Conservation (phyloP, 2,113 vertebrate species). For the Sceloporus tristichus region DNA sequence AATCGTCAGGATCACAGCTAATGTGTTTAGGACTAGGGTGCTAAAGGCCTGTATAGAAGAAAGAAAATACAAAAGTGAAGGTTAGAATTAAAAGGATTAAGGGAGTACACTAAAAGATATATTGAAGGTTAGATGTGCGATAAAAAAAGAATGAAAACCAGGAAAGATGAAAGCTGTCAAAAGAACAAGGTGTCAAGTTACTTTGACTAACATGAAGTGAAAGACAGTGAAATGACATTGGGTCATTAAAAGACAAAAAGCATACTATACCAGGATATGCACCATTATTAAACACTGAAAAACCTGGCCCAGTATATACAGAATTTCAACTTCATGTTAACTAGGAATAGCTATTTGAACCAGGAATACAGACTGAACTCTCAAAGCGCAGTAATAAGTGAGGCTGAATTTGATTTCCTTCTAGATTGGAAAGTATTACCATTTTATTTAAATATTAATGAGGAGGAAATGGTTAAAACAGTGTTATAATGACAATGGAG, state of each 20-base stretch:
- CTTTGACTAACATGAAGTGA: constrained; percentile 10
- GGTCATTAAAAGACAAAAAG: constrained; percentile 3
- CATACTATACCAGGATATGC: background rate
- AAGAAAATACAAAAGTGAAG: background rate
- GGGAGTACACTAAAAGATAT: background rate
- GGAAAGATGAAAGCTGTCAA: constrained; percentile 4
- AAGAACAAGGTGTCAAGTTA: constrained; percentile 8
- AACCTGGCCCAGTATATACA: background rate
- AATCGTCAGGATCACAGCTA: background rate
- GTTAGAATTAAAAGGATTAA: background rate
- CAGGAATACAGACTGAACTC: constrained; percentile 22
- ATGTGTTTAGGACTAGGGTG: background rate
- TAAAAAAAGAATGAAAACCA: background rate
- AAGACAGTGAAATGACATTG: background rate
- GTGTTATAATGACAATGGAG: background rate
- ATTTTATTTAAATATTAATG: constrained; percentile 47
- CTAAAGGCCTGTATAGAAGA: background rate
- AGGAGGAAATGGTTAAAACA: constrained; percentile 32
- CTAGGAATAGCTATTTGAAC: constrained; percentile 31
- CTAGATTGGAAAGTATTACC: constrained; percentile 41
- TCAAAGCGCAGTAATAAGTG: constrained; percentile 12
- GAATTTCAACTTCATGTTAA: constrained; percentile 22
- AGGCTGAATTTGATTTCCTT: constrained; percentile 41
- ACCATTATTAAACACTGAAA: background rate
- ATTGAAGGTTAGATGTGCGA: constrained; percentile 20